Percentiles rank a stretch among this genome's conserved stretches.
phyloP scores from a whole-genome alignment of 2,888 invertebrate genomes.

The Magallana nippona region DNA sequence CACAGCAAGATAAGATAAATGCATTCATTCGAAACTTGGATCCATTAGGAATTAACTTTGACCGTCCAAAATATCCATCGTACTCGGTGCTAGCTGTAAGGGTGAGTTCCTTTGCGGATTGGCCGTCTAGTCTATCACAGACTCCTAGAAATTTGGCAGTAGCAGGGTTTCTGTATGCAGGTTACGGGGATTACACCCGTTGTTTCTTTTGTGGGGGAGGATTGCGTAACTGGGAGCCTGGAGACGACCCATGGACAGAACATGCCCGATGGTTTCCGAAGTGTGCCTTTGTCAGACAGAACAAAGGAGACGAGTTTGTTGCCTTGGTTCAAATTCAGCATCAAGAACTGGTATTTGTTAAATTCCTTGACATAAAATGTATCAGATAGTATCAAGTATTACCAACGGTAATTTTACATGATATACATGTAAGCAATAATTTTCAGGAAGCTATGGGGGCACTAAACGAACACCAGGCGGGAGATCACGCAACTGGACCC shows the following conservation, averaged over 20 bases:
- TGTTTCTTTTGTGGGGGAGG: conserved; percentile 49
- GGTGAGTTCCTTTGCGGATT: conserved; percentile 37
- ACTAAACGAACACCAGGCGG: no score
- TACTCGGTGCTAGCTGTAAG: conserved; percentile 36
- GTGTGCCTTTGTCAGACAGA: conserved; percentile 40
- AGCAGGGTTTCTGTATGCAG: conserved; percentile 43
- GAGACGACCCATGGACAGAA: conserved; percentile 47
- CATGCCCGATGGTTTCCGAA: conserved; percentile 47
- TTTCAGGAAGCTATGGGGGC: background rate
- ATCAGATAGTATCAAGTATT: background rate
- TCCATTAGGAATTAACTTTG: conserved; percentile 35
- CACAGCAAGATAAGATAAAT: background rate
- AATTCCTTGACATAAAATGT: background rate
- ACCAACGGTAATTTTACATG: background rate
- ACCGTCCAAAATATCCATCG: conserved; percentile 40
- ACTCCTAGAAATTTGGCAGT: conserved; percentile 33
- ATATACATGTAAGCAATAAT: background rate
- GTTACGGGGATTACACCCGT: conserved; percentile 41
- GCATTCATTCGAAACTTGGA: background rate
- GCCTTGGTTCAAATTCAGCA: conserved; percentile 14
- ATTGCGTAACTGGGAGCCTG: conserved; percentile 43
- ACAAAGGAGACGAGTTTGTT: conserved; percentile 44
- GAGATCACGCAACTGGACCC: background rate
- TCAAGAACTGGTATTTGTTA: background rate
- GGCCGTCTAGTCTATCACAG: conserved; percentile 37